Evolutionary conservation across 1,140 invertebrate species (phyloP), one percentile per base, ranked within the genome.

Genomic region (Papilio xuthus): DNA sequence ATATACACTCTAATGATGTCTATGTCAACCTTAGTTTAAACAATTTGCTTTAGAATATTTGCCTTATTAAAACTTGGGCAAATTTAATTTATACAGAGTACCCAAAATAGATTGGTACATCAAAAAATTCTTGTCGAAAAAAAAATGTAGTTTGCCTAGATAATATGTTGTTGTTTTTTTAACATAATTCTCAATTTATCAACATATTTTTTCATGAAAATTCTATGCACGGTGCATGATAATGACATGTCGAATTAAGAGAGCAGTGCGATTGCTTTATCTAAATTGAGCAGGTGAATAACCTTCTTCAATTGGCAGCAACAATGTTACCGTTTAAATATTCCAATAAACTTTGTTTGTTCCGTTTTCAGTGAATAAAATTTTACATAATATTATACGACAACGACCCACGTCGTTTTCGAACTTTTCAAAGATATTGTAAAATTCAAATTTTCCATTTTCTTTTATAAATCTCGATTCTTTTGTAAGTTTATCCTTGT

Each of bases 1-100:
- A 73, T 73, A 73, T 73, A 20, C 42, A 73, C 71, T 28, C 60
- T 67, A 67, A 67, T 67, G 60, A 67, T 67, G 20, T 47, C 42
- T 72, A 42, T 18, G 41, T 73, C 71, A 73, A 73, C 20, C 44
- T 12, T 73, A 13, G 44, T 47, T 73, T 50, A 67, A 67, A 67
- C 26, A 13, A 67, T 26, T 67, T 67, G 26, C 23, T 67, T 56
- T 67, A 67, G 26, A 28, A 67, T 67, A 15, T 28, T 23, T 32
- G 20, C 56, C 18, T 50, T 6, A 50, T 18, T 50, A 18, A 15
- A 18, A 6, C 18, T 50, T 1, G 13, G 18, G 2, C 15, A 18
- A 50, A 6, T n/a, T 18, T 50, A 50, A 50, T 50, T 13, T 50
- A 50, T 6, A 6, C 13, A 18, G 6, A 50, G 0, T 50, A 50